Base-by-base conservation (phyloP, 2,113 vertebrate species). In the Myotis yumanensis region DNA sequence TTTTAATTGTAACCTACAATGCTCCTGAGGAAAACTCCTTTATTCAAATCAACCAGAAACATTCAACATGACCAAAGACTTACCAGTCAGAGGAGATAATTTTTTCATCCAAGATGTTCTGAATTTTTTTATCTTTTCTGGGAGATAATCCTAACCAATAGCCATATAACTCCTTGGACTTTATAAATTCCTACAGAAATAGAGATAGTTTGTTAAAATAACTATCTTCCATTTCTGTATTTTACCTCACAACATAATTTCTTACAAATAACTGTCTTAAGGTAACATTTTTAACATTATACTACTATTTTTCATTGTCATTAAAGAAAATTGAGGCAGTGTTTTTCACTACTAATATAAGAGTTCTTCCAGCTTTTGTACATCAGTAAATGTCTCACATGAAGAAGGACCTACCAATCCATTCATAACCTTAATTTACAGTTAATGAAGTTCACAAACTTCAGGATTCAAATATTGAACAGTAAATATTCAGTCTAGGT, bases 101-200 rank as follows among this genome's bases (percentile, higher is more conserved):
- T 10, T 0, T 28, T 0, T 94, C 2, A n/a, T 87, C 68, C 17
- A 90, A 3, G 0, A 43, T 43, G 43, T 43, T 5, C 37, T 37
- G 37, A 37, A 3, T 37, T 37, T 37, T 37, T 37, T 37, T 37
- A 37, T 3, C 0, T 28, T 18, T 8, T 7, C 3, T 2, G 4
- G 79, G 83, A 28, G 64, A 12, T 68, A 95, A 62, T 52, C 90
- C 90, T 48, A 97, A 8, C 97, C 97, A 97, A 52, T 23, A 68
- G 1, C 0, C 0, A 9, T 0, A 0, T 54, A 71, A 69, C 0
- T 0, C 0, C 1, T 0, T 0, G 3, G n/a, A 77, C 46, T 73
- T 93, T 89, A 97, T 5, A 90, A 94, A 96, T 40, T 92, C 8
- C 97, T 97, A 57, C 0, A 86, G 43, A 96, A 95, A 93, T 14